phyloP scores from a whole-genome alignment of 2,797 vertebrate species.

The Sorex maritimensis region DNA sequence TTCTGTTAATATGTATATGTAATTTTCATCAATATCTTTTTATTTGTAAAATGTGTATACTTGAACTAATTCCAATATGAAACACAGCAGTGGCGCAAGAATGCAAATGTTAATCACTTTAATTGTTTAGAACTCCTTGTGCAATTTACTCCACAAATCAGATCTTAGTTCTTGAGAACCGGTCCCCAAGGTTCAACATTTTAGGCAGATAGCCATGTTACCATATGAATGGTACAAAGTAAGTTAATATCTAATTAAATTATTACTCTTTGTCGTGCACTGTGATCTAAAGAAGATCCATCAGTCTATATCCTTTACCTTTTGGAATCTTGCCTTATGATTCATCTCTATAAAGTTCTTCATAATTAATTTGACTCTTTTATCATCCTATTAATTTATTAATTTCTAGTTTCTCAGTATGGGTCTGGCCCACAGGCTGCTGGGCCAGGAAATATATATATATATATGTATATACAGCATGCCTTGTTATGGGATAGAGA shows the following conservation, averaged over 20 bases:
- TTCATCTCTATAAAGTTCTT: slow-evolving; percentile 10
- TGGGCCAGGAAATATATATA: background rate
- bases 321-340: background rate
- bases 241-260: background rate
- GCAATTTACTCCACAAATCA: background rate
- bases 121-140: background rate
- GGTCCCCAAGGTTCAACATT: background rate
- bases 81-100: slow-evolving; percentile 10
- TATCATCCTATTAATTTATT: background rate
- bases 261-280: background rate
- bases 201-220: background rate
- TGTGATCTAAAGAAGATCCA: slow-evolving; percentile 43
- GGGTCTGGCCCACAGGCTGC: background rate
- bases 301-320: background rate
- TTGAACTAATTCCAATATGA: background rate
- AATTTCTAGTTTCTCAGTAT: background rate
- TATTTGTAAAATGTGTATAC: background rate
- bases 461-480: too few species aligned
- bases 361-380: background rate
- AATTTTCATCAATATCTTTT: background rate
- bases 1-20: background rate
- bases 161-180: background rate
- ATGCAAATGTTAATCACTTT: background rate
- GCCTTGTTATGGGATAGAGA: too few species aligned
- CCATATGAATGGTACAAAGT: background rate